Base-by-base conservation (phyloP, 2,113 vertebrate species). In the Gambusia affinis region DNA sequence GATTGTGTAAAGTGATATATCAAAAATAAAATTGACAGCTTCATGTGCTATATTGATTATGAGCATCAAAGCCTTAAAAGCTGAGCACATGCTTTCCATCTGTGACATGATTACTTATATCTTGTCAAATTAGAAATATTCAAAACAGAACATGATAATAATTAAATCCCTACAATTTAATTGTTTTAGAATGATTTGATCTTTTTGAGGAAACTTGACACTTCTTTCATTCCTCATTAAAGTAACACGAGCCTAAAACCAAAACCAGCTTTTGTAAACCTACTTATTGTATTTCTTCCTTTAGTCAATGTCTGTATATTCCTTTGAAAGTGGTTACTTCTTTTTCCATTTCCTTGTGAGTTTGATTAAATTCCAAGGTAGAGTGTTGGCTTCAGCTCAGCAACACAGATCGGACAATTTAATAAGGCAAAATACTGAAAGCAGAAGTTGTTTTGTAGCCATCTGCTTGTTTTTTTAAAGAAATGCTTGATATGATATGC, bases 331-430 rank as follows among this genome's bases (percentile, higher is more conserved):
- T 75, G 14, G 62, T 31, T 60, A 44, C 15, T 64, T 54, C 57
- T 76, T 68, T 72, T 39, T 64, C 42, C 42, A 78, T 67, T 78
- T 74, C 42, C 74, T 75, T 68, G 61, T 63, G 72, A 78, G 47
- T 77, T 85, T 92, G 72, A 88, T 87, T 79, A 83, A 67, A 83
- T 80, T 77, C 74, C 78, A 79, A 72, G 47, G 60, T 71, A 74
- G 76, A 86, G 72, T 72, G 78, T 78, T 83, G 87, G 74, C 72
- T 89, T 68, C 74, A 80, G 73, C 64, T 72, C 81, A 68, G 72
- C 78, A 69, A 81, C 83, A 84, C 88, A 93, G 83, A 91, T 86
- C 88, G 91, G 86, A 84, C 78, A 85, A 86, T 90, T 87, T 90
- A 90, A 87, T 87, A 91, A 91, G 64, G 78, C 77, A 91, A 93